Percentiles rank a stretch among this genome's conserved stretches.
These are phyloP conservation scores for Torymus texanus DNA, from an alignment of 2,888 invertebrate genomes.

Conservation along the genomic window DNA sequence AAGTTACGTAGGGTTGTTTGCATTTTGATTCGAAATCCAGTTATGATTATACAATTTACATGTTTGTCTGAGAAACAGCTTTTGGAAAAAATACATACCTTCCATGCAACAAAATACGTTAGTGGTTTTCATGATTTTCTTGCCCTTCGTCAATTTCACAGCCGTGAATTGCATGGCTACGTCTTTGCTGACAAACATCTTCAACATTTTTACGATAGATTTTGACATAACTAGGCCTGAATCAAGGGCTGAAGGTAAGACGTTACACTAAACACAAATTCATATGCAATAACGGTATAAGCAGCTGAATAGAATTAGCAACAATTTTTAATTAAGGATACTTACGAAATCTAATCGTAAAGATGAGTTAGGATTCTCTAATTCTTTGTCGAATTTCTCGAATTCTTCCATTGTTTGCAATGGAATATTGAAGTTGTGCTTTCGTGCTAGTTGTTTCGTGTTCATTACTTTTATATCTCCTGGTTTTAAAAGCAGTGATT, in stretches of 20 bases:
- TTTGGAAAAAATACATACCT: constrained; percentile 48
- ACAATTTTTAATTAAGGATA: background rate
- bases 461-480: constrained; percentile 26
- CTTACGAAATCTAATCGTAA: constrained; percentile 39
- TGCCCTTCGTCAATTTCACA: constrained; percentile 57
- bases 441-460: constrained; percentile 26
- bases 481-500: background rate
- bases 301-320: background rate
- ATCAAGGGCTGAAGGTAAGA: constrained; percentile 46
- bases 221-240: constrained; percentile 58
- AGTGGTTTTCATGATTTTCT: constrained; percentile 57
- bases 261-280: background rate
- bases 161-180: constrained; percentile 60
- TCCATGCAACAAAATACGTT: constrained; percentile 58
- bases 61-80: no score
- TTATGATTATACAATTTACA: no score
- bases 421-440: constrained; percentile 28
- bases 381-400: constrained; percentile 34
- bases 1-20: background rate
- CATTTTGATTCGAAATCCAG: no score
- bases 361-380: constrained; percentile 20
- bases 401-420: constrained; percentile 33
- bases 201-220: constrained; percentile 60
- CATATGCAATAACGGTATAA: no score
- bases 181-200: constrained; percentile 60